Base-by-base conservation (phyloP, 2,888 invertebrate genomes). In the Mythimna vitellina region DNA sequence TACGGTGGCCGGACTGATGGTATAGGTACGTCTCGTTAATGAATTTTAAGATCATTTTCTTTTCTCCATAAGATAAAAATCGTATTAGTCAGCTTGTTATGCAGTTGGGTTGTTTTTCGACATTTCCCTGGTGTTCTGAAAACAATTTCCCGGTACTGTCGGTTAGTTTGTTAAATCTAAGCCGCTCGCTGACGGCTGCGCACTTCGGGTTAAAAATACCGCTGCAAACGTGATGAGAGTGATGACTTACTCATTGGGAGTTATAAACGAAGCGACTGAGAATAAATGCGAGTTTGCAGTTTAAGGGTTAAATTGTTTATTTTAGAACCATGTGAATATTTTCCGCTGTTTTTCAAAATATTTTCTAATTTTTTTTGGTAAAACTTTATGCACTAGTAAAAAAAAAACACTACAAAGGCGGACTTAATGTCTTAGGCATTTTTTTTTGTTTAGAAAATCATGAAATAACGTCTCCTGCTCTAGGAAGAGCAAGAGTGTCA, bases 131-230 rank as follows among this genome's bases (percentile, higher is more conserved):
- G 7, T 38, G 9, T 29, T 54, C 20, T 10, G 4, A 29, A 56
- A 70, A 69, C 7, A 9, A 10, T 49, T 54, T 60, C 60, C 14
- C 17, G 35, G 65, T 46, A 74, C 65, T 67, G 20, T 9, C 20
- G 49, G 65, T 64, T 70, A 62, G 25, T 58, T 66, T 57, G 56
- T 69, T 70, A 20, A 72, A 71, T 68, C 14, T 66, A 49, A 65
- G 76, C 73, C 60, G 25, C 62, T 12, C 22, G 17, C 58, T 32
- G 49, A 17, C 32, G 70, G 46, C 70, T 56, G 64, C 70, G 51
- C 70, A 65, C 72, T 78, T 42, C 3, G 5, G 63, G 63, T 66
- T 83, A 80, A 80, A 80, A 73, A 80, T 80, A 80, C 64, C 65
- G 3, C 29, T 38, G 80, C 42, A 22, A 65, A 73, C 56, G 63